Base-by-base conservation (phyloP, 2,888 invertebrate genomes). In the Drosophila picticornis region DNA sequence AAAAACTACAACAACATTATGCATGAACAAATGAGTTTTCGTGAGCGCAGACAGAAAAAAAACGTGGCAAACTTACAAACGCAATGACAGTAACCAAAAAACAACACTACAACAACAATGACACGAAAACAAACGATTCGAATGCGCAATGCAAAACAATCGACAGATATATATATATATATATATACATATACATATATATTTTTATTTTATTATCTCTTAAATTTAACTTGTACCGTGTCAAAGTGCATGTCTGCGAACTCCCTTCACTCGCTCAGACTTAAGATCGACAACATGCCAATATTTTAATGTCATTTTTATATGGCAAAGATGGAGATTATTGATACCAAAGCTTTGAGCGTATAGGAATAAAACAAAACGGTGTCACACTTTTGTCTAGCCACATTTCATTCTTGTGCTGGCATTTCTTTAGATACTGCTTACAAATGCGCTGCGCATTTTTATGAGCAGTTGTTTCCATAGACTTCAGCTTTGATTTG, bases 21-120 rank as follows among this genome's bases (percentile, higher is more conserved):
- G 83, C 75, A 83, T 83, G 72, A 81, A 83, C 81, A 83, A 81
- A 89, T 87, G 68, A 77, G 79, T 79, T 84, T 78, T 80, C 77
- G 80, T 76, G 81, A 66, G 83, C 77, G 55, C 80, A 75, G 75
- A 70, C 80, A 65, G 59, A 83, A 79, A 25, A 81, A 81, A 79
- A 79, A 80, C 80, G 80, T 80, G 76, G 83, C 80, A 80, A 80
- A 72, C 66, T 76, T 66, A 75, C 80, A 75, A 83, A 83, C 80
- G 76, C 80, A 80, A 82, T 82, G 79, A 82, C 78, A 78, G 79
- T 61, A 69, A 58, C 57, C 52, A 65, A 64, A 55, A 11, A 51
- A 40, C 31, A 63, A 27, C 48, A 73, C 38, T 43, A 60, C 50
- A 32, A 31, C 55, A 66, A 65, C 32, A 78, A 53, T 67, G 67